Base-by-base conservation (phyloP, 2,113 vertebrate species). In the Stomatorhinus ivindoensis region DNA sequence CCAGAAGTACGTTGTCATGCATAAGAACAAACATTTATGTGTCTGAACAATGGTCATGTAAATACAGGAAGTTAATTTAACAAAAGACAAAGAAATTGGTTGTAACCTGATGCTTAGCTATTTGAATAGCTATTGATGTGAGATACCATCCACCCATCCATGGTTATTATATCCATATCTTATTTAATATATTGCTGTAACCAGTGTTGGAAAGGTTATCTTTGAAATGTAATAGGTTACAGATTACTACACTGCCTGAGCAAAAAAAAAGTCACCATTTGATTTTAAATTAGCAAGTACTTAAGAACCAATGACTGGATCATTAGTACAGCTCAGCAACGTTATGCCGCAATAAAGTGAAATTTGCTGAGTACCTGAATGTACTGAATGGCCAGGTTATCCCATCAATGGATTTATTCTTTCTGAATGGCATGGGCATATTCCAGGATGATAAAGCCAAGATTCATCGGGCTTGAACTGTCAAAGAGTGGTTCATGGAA, bases 21-120 rank as follows among this genome's bases (percentile, higher is more conserved):
- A 73, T 88, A 46, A 69, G 61, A 50, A 88, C n/a, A 48, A 76
- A 88, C 11, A 65, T 65, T n/a, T 65, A 42, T 83, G 44, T 47
- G 17, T 48, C 50, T 50, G 24, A 50, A 13, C 27, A 76, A 85
- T 47, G 83, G 42, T 85, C 44, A 48, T 85, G 83, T 50, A 85
- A 85, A n/a, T 24, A 1, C n/a, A 85, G n/a, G 27, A 76, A 39
- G 15, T 39, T 31, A 76, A 76, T 39, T 5, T 5, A 73, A 39
- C 35, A 76, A 17, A 76, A 17, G 69, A 15, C 13, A 58, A 24
- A 35, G 5, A 31, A 76, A 39, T 76, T 0, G 17, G 5, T 15
- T 76, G 69, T 76, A 76, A 39, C 31, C 39, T 39, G 35, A 76
- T 39, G 69, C 31, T 76, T 39, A 17, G 9, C 69, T 39, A 39